Conservation (phyloP, 2,888 invertebrate species). For the Glaucopsyche alexis region DNA sequence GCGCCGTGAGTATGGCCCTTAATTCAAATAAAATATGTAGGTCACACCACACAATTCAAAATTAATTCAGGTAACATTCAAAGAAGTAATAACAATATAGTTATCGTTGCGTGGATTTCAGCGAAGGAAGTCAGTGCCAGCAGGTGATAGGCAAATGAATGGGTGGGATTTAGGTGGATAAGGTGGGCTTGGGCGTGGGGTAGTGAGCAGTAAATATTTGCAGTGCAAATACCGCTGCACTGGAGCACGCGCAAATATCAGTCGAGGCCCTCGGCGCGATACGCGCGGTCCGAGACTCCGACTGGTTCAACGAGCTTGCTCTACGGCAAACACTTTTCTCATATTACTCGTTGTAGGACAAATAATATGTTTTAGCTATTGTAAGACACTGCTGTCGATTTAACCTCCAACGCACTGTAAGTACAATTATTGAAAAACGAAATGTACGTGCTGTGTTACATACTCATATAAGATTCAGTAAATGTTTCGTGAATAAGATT, state of each 20-base stretch:
- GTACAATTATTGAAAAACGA: not conserved
- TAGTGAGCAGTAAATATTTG: conserved; percentile 50
- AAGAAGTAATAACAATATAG: not conserved
- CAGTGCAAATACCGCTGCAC: conserved; percentile 58
- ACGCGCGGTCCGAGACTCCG: conserved; percentile 41
- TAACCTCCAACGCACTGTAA: not conserved
- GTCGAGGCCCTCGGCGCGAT: conserved; percentile 60
- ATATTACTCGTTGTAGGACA: conserved; percentile 28
- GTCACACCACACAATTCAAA: not conserved
- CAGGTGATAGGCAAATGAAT: conserved; percentile 40
- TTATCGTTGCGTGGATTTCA: not conserved
- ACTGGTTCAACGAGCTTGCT: conserved; percentile 46
- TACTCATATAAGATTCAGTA: too few species aligned
- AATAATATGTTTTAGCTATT: conserved; percentile 21
- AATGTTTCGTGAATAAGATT: too few species aligned
- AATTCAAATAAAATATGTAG: not conserved
- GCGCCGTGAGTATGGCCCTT: too few species aligned
- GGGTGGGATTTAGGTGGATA: conserved; percentile 36
- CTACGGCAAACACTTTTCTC: conserved; percentile 51
- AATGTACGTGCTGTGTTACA: too few species aligned
- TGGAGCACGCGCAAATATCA: conserved; percentile 67
- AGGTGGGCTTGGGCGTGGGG: conserved; percentile 31
- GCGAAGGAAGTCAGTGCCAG: conserved; percentile 29
- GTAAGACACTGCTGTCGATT: not conserved
- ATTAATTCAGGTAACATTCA: not conserved